Conservation (phyloP, 2,888 invertebrate species). For the Caenorhabditis parvicauda region DNA sequence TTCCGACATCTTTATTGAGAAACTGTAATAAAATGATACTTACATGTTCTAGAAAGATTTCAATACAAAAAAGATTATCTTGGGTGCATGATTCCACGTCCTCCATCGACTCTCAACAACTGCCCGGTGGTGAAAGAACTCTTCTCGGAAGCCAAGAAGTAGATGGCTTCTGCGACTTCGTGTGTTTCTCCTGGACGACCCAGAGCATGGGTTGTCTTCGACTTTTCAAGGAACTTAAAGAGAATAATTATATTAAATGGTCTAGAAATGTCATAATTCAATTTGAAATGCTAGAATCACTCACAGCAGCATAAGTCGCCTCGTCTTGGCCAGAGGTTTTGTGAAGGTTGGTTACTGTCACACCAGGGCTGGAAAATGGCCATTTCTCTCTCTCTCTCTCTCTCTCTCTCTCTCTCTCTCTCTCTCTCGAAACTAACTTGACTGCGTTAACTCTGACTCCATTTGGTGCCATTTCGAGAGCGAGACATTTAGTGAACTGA, state of each 20-base stretch:
- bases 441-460: constrained; percentile 82
- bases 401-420: too few relatives aligned
- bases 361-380: constrained; percentile 74
- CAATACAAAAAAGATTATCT: constrained; percentile 35
- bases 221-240: constrained; percentile 76
- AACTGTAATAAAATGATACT: too few relatives aligned
- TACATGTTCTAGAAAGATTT: too few relatives aligned
- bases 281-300: constrained; percentile 8
- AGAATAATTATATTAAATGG: constrained; percentile 59
- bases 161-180: constrained; percentile 76
- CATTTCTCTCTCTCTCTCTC: constrained; percentile 1
- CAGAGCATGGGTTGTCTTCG: constrained; percentile 85
- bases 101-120: constrained; percentile 87
- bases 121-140: constrained; percentile 84
- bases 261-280: neutral
- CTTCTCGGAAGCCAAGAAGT: constrained; percentile 85
- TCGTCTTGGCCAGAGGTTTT: constrained; percentile 81
- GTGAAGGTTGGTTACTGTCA: constrained; percentile 83
- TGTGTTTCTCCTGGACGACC: constrained; percentile 59
- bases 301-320: constrained; percentile 74
- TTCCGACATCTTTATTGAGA: too few relatives aligned
- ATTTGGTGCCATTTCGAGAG: constrained; percentile 71
- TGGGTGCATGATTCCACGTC: constrained; percentile 66
- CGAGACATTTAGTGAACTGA: constrained; percentile 86
- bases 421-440: constrained; percentile 66